Evolutionary conservation across 2,113 vertebrate species (phyloP), one percentile per base, ranked within the genome.

Genomic region (Alethe diademata): DNA sequence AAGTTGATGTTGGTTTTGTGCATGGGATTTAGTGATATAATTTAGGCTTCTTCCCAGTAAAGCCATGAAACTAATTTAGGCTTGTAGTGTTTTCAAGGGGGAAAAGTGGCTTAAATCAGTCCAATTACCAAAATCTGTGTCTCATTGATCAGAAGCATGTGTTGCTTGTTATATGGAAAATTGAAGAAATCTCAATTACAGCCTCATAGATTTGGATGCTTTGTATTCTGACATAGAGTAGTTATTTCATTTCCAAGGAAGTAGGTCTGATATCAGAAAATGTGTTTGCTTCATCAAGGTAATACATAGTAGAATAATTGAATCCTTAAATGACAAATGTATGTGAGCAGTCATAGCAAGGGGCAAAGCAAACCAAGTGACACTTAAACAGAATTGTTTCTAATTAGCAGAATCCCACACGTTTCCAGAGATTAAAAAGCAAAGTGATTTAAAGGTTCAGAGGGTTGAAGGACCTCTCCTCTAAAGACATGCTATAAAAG

Each of bases 161-260:
- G 18, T 84, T 93, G 4, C 40, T 90, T 74, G 19, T 71, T 84
- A 16, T n/a, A 53, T 88, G 42, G 14, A 72, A 90, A 61, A 75
- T 50, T 62, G 58, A 29, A 61, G 40, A 24, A 54, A 38, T 78
- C 1, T 7, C 5, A 75, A 17, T 47, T 89, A 36, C 6, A 20
- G 19, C 43, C 67, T 78, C 29, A 38, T 78, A 53, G 88, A 84
- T 62, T 50, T 64, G 16, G 24, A 50, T 50, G 20, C 14, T 60
- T 83, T 79, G 7, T 73, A 33, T 79, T 76, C 42, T 70, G 28
- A 35, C 16, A 33, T 5, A n/a, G 19, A 71, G 16, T 56, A 67
- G 20, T 40, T 61, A 12, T 85, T 65, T 54, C 17, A 29, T 54
- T 74, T 54, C 3, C 0, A 0, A 31, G 14, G 19, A 91, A 86